Percentiles rank a stretch among this genome's conserved stretches.
phyloP scores from a whole-genome alignment of 2,888 invertebrate species.

The Drosophila kanekoi region DNA sequence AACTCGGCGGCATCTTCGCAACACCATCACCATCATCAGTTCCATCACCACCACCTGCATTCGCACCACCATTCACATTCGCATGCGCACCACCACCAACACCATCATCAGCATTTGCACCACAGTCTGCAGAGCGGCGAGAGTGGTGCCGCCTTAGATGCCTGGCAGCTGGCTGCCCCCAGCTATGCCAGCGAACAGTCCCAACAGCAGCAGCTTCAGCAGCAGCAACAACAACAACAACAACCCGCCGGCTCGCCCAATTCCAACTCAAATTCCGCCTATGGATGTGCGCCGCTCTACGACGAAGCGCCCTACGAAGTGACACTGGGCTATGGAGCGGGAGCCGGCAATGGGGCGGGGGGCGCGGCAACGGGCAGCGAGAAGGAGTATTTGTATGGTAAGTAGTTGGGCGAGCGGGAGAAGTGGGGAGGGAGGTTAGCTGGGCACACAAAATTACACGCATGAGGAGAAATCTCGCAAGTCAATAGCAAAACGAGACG shows the following conservation, averaged over 20 bases:
- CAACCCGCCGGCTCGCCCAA: constrained; percentile 82
- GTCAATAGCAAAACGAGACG: constrained; percentile 72
- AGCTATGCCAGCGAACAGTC: constrained; percentile 65
- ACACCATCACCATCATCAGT: constrained; percentile 63
- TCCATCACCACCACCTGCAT: constrained; percentile 69
- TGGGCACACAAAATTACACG: constrained; percentile 71
- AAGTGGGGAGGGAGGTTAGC: background rate
- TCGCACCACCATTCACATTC: constrained; percentile 36
- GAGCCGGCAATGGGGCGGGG: constrained; percentile 65
- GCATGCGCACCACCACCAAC: constrained; percentile 63
- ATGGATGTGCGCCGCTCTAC: constrained; percentile 79
- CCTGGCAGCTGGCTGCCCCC: constrained; percentile 60
- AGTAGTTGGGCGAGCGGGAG: constrained; percentile 48
- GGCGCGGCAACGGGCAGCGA: constrained; percentile 67
- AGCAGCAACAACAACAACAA: constrained; percentile 68
- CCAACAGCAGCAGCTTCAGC: constrained; percentile 56
- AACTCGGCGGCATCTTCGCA: constrained; percentile 51
- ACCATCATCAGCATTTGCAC: constrained; percentile 68
- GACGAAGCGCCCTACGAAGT: constrained; percentile 81
- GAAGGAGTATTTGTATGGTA: constrained; percentile 85
- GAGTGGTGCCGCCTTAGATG: constrained; percentile 55
- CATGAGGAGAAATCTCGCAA: constrained; percentile 76
- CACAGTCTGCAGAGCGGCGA: constrained; percentile 74
- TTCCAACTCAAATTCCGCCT: constrained; percentile 81
- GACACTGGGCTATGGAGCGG: constrained; percentile 71